phyloP scores from a whole-genome alignment of 2,888 invertebrate genomes.

The Bellardia bayeri region DNA sequence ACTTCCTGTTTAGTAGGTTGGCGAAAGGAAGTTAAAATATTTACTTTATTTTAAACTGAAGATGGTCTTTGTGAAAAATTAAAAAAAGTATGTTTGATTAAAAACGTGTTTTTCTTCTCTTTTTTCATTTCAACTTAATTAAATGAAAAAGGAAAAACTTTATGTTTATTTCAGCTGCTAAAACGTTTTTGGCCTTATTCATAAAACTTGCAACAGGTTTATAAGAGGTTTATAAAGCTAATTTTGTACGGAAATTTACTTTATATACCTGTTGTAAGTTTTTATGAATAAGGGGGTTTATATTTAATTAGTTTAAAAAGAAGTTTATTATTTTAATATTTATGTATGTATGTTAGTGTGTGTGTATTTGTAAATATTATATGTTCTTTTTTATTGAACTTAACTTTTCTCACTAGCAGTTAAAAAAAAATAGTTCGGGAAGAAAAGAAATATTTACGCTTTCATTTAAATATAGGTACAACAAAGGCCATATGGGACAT shows the following conservation, averaged over 20 bases:
- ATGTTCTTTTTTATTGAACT: background rate
- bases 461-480: background rate
- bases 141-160: background rate
- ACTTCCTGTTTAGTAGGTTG: background rate
- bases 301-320: constrained; percentile 32
- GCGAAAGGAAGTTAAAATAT: background rate
- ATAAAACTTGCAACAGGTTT: no score
- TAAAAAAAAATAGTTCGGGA: background rate
- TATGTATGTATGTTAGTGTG: background rate
- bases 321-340: background rate
- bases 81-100: background rate
- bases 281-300: no score
- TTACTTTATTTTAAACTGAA: background rate
- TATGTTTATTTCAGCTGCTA: constrained; percentile 16
- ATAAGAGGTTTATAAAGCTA: no score
- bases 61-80: constrained; percentile 1
- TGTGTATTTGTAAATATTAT: background rate
- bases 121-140: background rate
- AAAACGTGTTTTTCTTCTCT: no score
- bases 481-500: background rate
- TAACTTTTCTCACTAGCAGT: background rate
- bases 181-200: no score
- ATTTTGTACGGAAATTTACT: no score
- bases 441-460: background rate
- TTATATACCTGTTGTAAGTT: no score